These are phyloP conservation scores for Condylura cristata DNA, from an alignment of 2,113 vertebrate genomes.

Conservation along the genomic window DNA sequence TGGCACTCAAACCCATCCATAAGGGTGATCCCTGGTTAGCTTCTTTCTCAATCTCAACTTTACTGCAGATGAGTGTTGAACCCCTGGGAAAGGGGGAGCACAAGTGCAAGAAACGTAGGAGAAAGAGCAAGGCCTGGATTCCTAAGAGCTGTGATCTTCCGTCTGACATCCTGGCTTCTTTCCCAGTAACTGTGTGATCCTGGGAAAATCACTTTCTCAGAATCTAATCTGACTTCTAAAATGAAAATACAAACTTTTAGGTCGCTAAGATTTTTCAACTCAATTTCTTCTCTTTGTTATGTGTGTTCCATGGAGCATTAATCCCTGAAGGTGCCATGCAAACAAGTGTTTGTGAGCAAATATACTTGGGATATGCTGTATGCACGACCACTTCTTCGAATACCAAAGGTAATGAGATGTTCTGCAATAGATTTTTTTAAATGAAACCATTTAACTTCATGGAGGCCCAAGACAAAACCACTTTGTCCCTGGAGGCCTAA, in stretches of 20 bases:
- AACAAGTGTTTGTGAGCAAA: slow-evolving; percentile 36
- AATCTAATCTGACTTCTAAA: slow-evolving; percentile 34
- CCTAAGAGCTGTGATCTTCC: background rate
- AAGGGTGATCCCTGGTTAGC: background rate
- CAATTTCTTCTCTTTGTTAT: background rate
- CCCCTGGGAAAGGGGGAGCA: background rate
- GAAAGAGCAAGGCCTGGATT: background rate
- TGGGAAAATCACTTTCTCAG: slow-evolving; percentile 1
- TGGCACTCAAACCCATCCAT: background rate
- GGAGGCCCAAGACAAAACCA: too few species aligned
- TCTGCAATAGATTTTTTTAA: background rate
- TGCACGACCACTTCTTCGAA: background rate
- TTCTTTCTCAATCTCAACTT: background rate
- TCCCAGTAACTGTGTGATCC: background rate
- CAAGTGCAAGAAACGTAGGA: background rate
- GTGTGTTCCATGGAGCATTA: slow-evolving; percentile 26
- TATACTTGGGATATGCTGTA: background rate
- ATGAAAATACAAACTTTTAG: slow-evolving; percentile 24
- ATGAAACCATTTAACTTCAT: background rate
- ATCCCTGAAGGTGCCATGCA: slow-evolving; percentile 24
- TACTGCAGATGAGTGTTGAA: background rate
- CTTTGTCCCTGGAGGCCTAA: too few species aligned
- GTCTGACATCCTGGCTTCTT: background rate
- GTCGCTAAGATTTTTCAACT: slow-evolving; percentile 26
- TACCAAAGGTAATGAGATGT: slow-evolving; percentile 46